Base-by-base conservation (phyloP, 2,888 invertebrate species). In the Troides oblongomaculatus region DNA sequence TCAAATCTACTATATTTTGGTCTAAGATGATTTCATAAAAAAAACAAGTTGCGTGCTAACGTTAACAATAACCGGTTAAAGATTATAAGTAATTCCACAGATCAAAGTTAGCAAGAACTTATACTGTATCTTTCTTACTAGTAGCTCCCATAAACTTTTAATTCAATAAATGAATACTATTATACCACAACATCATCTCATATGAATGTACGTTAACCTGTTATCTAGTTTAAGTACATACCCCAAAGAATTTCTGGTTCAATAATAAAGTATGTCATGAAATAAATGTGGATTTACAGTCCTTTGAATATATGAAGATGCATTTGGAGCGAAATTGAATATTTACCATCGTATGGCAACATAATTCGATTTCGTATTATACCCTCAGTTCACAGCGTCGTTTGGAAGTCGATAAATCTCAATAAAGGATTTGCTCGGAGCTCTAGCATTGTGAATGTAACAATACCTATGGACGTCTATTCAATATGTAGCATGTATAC, bases 401-500 rank as follows among this genome's bases (percentile, higher is more conserved):
- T 60, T 66, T 70, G 39, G 70, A 64, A 66, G 63, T 70, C 70
- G 56, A 66, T 70, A 70, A 70, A 70, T 70, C 60, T 70, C 70
- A 64, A 64, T 70, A 70, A 56, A 64, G 70, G 70, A 66, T 70
- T 66, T 70, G 66, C 60, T 67, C 53, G 12, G 63, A 64, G 63
- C 66, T 63, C 64, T 60, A 17, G 23, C 25, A 62, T 66, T 36
- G 59, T 43, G 64, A 30, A 4, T 46, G 21, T 56, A 30, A 66
- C 60, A 66, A 66, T 60, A 66, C 39, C 17, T 57, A 62, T 60
- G 36, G 21, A 61, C n/a, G 25, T 60, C 12, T 64, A 53, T 62
- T 64, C 25, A 6, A 21, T 46, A 46, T 60, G 10, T 21, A 64
- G 18, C 21, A 21, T 25, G 23, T 58, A 64, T 59, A 57, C 53